Conservation (phyloP, 2,888 invertebrate species). For the Watsonalla cultraria region DNA sequence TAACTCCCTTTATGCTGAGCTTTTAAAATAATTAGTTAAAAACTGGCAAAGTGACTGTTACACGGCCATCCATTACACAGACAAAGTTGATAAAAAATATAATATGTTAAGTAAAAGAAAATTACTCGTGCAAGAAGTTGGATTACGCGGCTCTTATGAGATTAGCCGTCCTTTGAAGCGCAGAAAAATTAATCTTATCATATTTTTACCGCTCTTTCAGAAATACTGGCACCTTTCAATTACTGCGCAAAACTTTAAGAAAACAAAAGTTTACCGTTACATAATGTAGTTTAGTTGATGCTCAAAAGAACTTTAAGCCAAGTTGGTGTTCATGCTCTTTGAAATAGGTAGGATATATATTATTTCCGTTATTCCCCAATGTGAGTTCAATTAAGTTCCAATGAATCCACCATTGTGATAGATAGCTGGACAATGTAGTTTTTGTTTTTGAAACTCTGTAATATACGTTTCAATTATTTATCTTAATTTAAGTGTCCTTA, state of each 20-base stretch:
- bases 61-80: background rate
- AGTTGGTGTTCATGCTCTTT: background rate
- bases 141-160: conserved; percentile 25
- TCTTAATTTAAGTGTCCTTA: too few species aligned
- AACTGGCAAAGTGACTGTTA: too few species aligned
- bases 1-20: too few species aligned
- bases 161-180: conserved; percentile 30
- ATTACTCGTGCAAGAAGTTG: conserved; percentile 26
- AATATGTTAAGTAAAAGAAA: conserved; percentile 11
- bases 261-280: conserved; percentile 17
- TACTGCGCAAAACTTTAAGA: conserved; percentile 20
- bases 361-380: too few species aligned
- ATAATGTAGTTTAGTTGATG: conserved; percentile 4
- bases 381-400: too few species aligned
- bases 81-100: background rate
- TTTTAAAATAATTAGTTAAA: too few species aligned
- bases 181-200: conserved; percentile 29
- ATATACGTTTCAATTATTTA: too few species aligned
- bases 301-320: background rate
- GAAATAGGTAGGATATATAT: too few species aligned
- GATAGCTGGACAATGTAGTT: too few species aligned
- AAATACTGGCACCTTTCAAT: conserved; percentile 35
- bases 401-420: too few species aligned
- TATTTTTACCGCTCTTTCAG: conserved; percentile 25
- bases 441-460: too few species aligned